phyloP scores from a whole-genome alignment of 37 sponge, comb jelly and placozoan species.

The Axinella damicornis region DNA sequence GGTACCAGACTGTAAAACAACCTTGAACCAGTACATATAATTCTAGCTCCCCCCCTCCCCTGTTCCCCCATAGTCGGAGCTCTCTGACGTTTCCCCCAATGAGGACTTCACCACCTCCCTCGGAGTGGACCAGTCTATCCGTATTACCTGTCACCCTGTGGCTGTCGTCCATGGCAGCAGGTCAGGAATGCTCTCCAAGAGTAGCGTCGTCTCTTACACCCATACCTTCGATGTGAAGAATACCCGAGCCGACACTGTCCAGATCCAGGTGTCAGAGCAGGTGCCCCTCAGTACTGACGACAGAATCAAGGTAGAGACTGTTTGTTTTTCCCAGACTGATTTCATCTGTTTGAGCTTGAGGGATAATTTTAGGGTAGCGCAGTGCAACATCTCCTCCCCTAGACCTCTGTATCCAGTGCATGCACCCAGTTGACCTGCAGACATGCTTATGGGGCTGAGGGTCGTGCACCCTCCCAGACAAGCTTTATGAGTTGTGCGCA shows the following conservation, averaged over 20 bases:
- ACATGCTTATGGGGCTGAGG: too few relatives aligned
- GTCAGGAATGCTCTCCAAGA: constrained; percentile 8
- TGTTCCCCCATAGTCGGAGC: constrained; percentile 44
- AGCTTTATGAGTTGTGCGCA: too few relatives aligned
- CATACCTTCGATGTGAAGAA: constrained; percentile 73
- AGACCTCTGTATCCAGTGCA: too few relatives aligned
- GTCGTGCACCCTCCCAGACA: too few relatives aligned
- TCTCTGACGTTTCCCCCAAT: constrained; percentile 44
- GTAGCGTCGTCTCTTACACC: constrained; percentile 27
- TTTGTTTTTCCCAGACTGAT: too few relatives aligned
- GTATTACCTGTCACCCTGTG: constrained; percentile 60
- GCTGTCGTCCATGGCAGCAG: constrained; percentile 23
- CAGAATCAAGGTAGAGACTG: constrained; percentile 75
- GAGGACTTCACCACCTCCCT: constrained; percentile 62
- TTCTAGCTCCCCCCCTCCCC: too few relatives aligned
- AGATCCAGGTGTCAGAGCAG: constrained; percentile 67
- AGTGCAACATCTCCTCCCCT: too few relatives aligned
- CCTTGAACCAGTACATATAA: too few relatives aligned
- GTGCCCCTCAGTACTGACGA: constrained; percentile 78
- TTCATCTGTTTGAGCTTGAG: too few relatives aligned
- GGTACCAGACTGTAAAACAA: too few relatives aligned
- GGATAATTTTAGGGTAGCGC: too few relatives aligned
- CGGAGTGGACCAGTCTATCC: constrained; percentile 67
- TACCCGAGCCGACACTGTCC: constrained; percentile 38
- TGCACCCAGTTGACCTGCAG: too few relatives aligned